A percentile compares a stretch with the other conserved stretches of the same genome.
Evolutionary conservation across 2,888 invertebrate species (phyloP).

Genomic region (Clusia tigrina): DNA sequence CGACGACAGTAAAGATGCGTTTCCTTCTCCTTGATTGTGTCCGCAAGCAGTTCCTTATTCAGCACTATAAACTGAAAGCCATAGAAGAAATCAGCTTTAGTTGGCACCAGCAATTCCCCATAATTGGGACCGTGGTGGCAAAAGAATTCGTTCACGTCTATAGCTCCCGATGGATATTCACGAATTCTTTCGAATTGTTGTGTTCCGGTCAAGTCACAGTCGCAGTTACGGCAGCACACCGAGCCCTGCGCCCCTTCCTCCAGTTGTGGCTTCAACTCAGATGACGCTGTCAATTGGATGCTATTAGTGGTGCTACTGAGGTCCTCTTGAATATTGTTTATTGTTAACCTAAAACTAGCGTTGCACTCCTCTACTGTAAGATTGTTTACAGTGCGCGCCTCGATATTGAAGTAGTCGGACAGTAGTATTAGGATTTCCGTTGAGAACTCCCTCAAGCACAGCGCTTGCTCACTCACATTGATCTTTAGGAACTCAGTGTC

Average conservation of each 20-base stretch:
- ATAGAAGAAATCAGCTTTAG: slow-evolving; percentile 49
- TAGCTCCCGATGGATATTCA: slow-evolving; percentile 56
- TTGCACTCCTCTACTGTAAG: slow-evolving; percentile 46
- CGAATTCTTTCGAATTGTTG: slow-evolving; percentile 45
- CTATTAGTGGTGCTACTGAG: slow-evolving; percentile 8
- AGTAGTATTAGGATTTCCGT: slow-evolving; percentile 38
- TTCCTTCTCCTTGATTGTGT: slow-evolving; percentile 35
- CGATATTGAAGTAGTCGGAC: slow-evolving; percentile 45
- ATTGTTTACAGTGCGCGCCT: slow-evolving; percentile 46
- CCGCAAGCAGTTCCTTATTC: slow-evolving; percentile 32
- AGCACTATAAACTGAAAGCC: slow-evolving; percentile 56
- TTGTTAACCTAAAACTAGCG: slow-evolving; percentile 54
- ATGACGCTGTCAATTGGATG: background rate
- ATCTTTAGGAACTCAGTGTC: slow-evolving; percentile 46
- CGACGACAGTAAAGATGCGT: slow-evolving; percentile 50
- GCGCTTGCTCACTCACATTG: slow-evolving; percentile 34
- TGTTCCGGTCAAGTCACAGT: slow-evolving; percentile 33
- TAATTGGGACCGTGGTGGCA: slow-evolving; percentile 53
- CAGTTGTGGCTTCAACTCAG: slow-evolving; percentile 34
- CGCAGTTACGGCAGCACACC: slow-evolving; percentile 49
- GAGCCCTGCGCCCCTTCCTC: slow-evolving; percentile 26
- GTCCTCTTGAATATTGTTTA: slow-evolving; percentile 35
- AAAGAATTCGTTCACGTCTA: slow-evolving; percentile 59
- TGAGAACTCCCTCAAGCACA: slow-evolving; percentile 35
- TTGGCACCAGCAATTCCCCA: slow-evolving; percentile 47